These are phyloP conservation scores for Thalassarche chlororhynchos DNA, from an alignment of 2,113 vertebrate genomes.

Conservation along the genomic window DNA sequence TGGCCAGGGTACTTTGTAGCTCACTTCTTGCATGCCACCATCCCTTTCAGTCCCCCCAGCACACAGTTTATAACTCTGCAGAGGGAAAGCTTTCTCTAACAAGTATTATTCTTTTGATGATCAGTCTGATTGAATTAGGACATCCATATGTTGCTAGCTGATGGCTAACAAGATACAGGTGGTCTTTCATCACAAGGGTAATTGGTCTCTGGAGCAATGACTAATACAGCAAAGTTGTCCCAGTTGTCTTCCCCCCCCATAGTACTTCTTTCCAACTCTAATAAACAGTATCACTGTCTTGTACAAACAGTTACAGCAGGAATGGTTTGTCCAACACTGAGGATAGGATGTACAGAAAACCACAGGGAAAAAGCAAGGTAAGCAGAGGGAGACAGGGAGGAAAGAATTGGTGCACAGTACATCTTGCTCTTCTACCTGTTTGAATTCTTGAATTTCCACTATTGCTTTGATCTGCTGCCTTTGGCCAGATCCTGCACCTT, in stretches of 20 bases:
- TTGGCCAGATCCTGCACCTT: neutral
- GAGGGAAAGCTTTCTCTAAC: neutral
- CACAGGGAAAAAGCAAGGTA: neutral
- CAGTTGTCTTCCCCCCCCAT: neutral
- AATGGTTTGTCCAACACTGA: neutral
- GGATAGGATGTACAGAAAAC: neutral
- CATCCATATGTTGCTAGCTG: neutral
- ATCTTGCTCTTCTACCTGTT: neutral
- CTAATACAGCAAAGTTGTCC: neutral
- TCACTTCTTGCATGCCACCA: neutral
- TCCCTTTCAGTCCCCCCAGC: neutral
- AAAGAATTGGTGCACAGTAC: neutral
- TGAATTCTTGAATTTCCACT: neutral
- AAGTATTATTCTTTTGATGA: neutral
- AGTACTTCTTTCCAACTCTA: neutral
- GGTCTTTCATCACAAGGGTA: neutral
- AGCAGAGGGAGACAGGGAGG: neutral
- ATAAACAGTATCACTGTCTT: neutral
- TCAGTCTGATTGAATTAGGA: neutral
- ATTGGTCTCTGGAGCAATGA: neutral
- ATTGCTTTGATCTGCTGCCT: neutral
- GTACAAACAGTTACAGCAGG: neutral
- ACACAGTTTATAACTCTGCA: neutral
- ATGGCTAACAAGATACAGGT: conserved; percentile 27
- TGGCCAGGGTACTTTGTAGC: accelerated